These are phyloP conservation scores for Pogona vitticeps DNA, from an alignment of 2,113 vertebrate species.

Conservation along the genomic window DNA sequence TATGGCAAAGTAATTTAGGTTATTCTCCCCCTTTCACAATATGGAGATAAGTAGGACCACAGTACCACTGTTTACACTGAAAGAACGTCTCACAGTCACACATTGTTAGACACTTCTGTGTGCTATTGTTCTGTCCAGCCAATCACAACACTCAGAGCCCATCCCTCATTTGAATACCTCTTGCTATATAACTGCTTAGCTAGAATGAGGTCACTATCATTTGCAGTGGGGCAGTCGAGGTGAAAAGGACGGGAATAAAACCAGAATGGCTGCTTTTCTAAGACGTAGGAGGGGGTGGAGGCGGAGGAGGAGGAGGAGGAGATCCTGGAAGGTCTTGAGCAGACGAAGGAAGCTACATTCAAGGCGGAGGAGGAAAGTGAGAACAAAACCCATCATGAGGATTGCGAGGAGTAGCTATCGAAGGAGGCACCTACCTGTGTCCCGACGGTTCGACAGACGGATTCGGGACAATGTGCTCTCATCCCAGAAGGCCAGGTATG, in stretches of 20 bases:
- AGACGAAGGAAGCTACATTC: background rate
- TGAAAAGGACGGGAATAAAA: background rate
- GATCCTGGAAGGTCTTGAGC: background rate
- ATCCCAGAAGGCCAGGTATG: background rate
- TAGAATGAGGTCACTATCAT: background rate
- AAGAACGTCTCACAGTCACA: background rate
- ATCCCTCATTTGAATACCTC: constrained; percentile 27
- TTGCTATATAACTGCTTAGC: background rate
- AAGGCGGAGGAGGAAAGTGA: background rate
- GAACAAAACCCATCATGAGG: background rate
- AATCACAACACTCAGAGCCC: constrained; percentile 16
- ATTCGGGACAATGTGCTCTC: background rate
- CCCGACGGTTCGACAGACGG: background rate
- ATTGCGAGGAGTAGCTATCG: background rate
- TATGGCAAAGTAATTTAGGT: background rate
- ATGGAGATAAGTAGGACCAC: background rate
- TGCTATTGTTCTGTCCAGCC: constrained; percentile 30
- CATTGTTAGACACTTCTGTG: background rate
- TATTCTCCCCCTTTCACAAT: background rate
- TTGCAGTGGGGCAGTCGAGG: constrained; percentile 3
- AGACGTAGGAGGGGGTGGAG: constrained; percentile 21
- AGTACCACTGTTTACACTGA: background rate
- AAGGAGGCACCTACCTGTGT: background rate
- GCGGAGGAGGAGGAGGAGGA: background rate
- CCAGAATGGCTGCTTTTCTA: constrained; percentile 17